phyloP scores from a whole-genome alignment of 2,113 vertebrate genomes.

The Salminus brasiliensis region DNA sequence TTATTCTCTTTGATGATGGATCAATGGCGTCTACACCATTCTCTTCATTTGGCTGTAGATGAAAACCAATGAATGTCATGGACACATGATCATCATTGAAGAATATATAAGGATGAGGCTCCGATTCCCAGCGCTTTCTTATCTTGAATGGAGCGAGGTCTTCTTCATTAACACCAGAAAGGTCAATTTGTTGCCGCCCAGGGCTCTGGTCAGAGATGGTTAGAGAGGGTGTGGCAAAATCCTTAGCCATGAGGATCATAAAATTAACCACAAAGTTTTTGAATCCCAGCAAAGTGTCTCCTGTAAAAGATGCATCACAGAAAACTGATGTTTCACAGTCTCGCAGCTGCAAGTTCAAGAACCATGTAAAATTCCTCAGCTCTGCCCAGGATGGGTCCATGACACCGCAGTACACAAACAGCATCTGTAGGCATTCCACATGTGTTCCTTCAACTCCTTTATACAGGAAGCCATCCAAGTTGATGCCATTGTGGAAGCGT shows the following conservation, averaged over 20 bases:
- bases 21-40: constrained; percentile 82
- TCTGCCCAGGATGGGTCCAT: constrained; percentile 91
- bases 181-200: constrained; percentile 64
- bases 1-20: constrained; percentile 69
- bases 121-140: constrained; percentile 90
- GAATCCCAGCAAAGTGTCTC: constrained; percentile 87
- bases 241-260: constrained; percentile 96
- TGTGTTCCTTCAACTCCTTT: constrained; percentile 78
- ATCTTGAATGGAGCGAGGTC: constrained; percentile 89
- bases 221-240: constrained; percentile 92
- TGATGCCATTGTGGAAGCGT: constrained; percentile 69
- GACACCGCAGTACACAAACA: constrained; percentile 88
- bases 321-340: constrained; percentile 91
- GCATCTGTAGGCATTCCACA: constrained; percentile 83
- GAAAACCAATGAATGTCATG: constrained; percentile 96
- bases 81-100: constrained; percentile 89
- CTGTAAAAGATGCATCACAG: constrained; percentile 77
- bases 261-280: constrained; percentile 93
- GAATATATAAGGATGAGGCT: constrained; percentile 95
- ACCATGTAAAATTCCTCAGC: constrained; percentile 87
- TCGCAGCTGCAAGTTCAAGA: constrained; percentile 86
- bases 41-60: constrained; percentile 70
- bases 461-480: constrained; percentile 83
- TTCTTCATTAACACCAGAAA: constrained; percentile 75
- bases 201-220: constrained; percentile 89